Conservation (phyloP, 2,797 vertebrate genomes). For the Acipenser oxyrinchus region DNA sequence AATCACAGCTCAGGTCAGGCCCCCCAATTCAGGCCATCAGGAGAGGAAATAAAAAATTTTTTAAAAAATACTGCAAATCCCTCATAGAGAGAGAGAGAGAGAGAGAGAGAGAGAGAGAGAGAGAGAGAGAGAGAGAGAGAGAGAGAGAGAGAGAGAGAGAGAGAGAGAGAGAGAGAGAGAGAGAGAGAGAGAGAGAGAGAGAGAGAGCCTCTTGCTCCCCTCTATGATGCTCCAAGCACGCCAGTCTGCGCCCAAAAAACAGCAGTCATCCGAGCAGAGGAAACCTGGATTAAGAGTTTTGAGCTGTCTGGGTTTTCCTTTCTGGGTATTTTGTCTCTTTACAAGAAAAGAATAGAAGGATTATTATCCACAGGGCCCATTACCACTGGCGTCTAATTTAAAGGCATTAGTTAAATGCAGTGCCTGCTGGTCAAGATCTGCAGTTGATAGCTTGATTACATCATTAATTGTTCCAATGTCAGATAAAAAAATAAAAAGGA, state of each 20-base stretch:
- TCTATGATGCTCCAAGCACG: constrained; percentile 12
- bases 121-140: constrained; percentile 16
- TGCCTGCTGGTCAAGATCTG: constrained; percentile 58
- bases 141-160: constrained; percentile 28
- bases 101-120: constrained; percentile 35
- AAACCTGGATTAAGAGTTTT: constrained; percentile 24
- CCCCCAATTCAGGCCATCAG: constrained; percentile 43
- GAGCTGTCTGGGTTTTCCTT: constrained; percentile 35
- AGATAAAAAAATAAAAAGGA: constrained; percentile 44
- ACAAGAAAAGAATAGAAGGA: constrained; percentile 29
- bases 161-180: constrained; percentile 43
- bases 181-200: constrained; percentile 17
- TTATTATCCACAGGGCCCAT: constrained; percentile 37
- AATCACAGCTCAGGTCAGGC: constrained; percentile 57
- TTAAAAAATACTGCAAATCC: constrained; percentile 19
- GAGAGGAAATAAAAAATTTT: constrained; percentile 29
- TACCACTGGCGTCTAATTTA: constrained; percentile 30
- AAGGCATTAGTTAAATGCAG: constrained; percentile 54
- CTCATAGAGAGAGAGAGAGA: background rate
- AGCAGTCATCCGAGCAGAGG: constrained; percentile 17
- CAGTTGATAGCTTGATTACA: constrained; percentile 63
- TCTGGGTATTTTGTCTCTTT: constrained; percentile 27
- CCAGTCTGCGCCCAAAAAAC: constrained; percentile 10
- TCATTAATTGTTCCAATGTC: constrained; percentile 73
- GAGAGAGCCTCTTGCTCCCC: constrained; percentile 1